These are phyloP conservation scores for Coptotermes formosanus DNA, from an alignment of 1,140 invertebrate genomes.

Conservation along the genomic window DNA sequence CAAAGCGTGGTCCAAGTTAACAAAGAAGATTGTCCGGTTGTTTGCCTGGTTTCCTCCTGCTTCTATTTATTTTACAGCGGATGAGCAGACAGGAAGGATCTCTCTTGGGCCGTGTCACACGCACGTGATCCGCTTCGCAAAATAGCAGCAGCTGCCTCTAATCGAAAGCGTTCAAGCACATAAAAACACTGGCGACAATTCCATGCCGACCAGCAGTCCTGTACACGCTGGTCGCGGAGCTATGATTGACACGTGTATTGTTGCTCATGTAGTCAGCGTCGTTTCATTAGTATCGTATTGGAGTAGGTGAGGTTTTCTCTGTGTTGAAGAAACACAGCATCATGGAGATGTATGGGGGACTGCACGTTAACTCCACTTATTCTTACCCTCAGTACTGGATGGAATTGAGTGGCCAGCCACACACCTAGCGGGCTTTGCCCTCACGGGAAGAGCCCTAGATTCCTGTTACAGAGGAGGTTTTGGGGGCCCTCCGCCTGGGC, in stretches of 20 bases:
- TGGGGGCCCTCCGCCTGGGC: too few relatives aligned
- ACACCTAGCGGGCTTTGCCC: too few relatives aligned
- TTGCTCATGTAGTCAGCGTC: not conserved
- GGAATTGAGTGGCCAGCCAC: too few relatives aligned
- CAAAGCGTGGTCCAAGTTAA: not conserved
- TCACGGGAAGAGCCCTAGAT: too few relatives aligned
- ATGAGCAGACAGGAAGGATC: not conserved
- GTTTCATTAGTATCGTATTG: not conserved
- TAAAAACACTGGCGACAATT: conserved; percentile 9
- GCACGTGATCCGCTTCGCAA: not conserved
- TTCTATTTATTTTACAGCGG: not conserved
- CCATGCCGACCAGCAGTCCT: conserved; percentile 2
- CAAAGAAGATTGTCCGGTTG: not conserved
- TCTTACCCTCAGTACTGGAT: too few relatives aligned
- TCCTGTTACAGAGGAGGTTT: too few relatives aligned
- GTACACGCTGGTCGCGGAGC: not conserved
- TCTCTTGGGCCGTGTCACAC: not conserved
- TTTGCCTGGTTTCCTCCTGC: not conserved
- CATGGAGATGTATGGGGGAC: too few relatives aligned
- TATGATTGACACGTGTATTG: not conserved
- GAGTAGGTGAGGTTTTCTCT: too few relatives aligned
- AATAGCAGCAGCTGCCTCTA: not conserved
- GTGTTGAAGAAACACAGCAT: too few relatives aligned
- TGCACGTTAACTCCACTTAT: too few relatives aligned
- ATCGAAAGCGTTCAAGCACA: not conserved